These are phyloP conservation scores for Erethizon dorsatum DNA, from an alignment of 2,797 vertebrate species.

Conservation along the genomic window DNA sequence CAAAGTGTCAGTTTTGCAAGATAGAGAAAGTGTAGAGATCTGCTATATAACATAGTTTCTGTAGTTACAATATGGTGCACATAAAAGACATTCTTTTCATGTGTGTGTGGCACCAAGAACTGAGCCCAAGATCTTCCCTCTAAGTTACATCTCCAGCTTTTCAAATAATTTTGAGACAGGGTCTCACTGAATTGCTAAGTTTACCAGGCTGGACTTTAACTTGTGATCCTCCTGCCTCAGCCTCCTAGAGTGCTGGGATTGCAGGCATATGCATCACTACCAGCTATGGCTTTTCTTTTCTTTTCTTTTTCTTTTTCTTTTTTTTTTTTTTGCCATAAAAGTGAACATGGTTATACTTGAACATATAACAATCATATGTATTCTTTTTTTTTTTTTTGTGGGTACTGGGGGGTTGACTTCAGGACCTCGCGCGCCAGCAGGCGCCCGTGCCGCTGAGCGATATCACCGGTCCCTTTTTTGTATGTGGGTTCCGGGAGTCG, in stretches of 20 bases:
- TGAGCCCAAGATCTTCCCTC: neutral
- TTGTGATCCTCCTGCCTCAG: neutral
- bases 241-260: neutral
- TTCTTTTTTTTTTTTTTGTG: no score
- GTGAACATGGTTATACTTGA: slow-evolving; percentile 63
- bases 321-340: slow-evolving; percentile 7
- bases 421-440: no score
- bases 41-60: neutral
- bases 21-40: neutral
- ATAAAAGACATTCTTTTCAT: neutral
- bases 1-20: neutral
- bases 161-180: neutral
- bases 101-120: neutral
- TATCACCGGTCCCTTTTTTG: no score
- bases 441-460: no score
- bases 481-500: no score
- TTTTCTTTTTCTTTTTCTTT: neutral
- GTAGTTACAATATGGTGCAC: neutral
- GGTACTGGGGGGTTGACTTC: no score
- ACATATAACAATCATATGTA: slow-evolving; percentile 66
- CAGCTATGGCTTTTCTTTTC: neutral
- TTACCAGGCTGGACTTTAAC: neutral
- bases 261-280: neutral
- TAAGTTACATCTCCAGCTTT: neutral
- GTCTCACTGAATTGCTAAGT: neutral